Evolutionary conservation across 2,888 invertebrate genomes (phyloP), one percentile per base, ranked within the genome.

Genomic region (Synergus japonicus): DNA sequence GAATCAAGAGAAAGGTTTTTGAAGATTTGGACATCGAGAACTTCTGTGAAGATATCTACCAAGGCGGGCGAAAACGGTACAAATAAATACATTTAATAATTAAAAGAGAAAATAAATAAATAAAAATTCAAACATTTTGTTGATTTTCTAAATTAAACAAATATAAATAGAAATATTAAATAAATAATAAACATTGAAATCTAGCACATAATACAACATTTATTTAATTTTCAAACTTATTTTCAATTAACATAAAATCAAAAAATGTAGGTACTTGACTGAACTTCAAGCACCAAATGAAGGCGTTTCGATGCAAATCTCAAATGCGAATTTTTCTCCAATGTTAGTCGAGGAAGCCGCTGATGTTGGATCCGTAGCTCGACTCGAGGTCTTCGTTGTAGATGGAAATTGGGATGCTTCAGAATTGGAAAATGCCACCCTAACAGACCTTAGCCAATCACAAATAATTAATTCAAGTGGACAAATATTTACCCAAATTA

Each of bases 11-110:
- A 44, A 90, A 90, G 15, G 84, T 88, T 18, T 89, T 91, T 69
- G 91, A 92, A 1, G 92, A 92, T 13, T 82, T 91, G 79, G 91
- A 91, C 81, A 88, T 91, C 37, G 91, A 90, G 18, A 89, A 86
- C 67, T 87, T 91, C 46, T 91, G 91, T 85, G 89, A 91, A 8
- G 91, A 92, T n/a, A 83, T 90, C 1, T 90, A 89, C 80, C 88
- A 87, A 12, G 85, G 81, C 54, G 83, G 82, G 18, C 87, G 87
- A 67, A 88, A 88, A 76, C 87, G 86, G 77, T 87, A 87, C 81
- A 54, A 49, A 12, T 69, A 69, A 46, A 69, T 58, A 18, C n/a
- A 18, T 22, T 8, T 18, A 60, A 60, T 10, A 4, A 18, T 13
- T 54, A 60, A 22, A 60, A 12, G 3, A 58, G 7, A 37, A 37